phyloP scores from a whole-genome alignment of 2,797 vertebrate species.

The Sitta carolinensis region DNA sequence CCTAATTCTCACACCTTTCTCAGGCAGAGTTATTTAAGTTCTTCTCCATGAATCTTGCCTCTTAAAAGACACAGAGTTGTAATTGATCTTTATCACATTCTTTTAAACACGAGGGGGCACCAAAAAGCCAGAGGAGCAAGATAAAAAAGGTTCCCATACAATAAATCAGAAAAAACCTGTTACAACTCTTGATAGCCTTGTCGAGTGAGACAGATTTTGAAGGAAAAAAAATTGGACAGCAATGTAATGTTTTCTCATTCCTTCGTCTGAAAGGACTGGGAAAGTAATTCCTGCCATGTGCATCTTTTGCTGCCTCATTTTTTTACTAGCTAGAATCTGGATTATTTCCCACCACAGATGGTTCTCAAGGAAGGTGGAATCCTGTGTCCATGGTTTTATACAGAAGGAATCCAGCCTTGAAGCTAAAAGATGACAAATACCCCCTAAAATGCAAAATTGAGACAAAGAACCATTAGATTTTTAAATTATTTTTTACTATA shows the following conservation, averaged over 20 bases:
- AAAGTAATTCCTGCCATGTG: neutral
- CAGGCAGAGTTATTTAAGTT: neutral
- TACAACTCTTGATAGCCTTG: neutral
- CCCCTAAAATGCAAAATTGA: neutral
- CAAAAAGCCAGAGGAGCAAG: constrained; percentile 38
- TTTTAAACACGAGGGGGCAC: constrained; percentile 71
- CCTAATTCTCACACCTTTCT: neutral
- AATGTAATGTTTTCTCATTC: neutral
- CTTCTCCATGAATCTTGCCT: neutral
- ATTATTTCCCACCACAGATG: neutral
- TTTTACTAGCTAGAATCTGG: neutral
- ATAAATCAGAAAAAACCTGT: neutral
- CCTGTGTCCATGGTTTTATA: neutral
- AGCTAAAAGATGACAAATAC: neutral
- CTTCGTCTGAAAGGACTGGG: neutral
- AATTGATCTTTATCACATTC: neutral
- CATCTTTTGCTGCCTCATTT: neutral
- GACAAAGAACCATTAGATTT: fast-evolving
- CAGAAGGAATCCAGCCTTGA: neutral
- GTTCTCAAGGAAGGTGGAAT: neutral
- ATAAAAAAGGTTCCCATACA: neutral
- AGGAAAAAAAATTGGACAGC: neutral
- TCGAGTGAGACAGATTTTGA: neutral
- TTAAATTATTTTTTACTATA: fast-evolving
- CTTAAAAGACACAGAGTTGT: neutral